Evolutionary conservation across 2,888 invertebrate genomes (phyloP), one percentile per base, ranked within the genome.

Genomic region (Stegana nigrithorax): DNA sequence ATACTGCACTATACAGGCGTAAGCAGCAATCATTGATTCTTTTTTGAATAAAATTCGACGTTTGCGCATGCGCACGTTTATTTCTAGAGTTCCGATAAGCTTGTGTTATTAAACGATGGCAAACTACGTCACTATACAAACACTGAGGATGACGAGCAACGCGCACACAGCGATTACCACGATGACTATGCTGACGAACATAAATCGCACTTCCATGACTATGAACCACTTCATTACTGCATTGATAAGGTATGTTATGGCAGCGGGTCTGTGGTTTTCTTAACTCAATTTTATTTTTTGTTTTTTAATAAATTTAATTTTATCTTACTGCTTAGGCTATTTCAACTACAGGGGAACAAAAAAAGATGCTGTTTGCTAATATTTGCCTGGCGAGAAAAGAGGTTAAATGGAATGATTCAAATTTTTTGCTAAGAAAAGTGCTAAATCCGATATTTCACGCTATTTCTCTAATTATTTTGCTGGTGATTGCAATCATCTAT

Each of bases 371-470:
- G 67, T 93, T 91, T 83, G 93, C 93, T 4, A 87, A 90, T 73
- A 90, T 94, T 2, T 94, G 94, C 81, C 88, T 90, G 55, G 92
- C 93, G 17, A 90, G 91, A 77, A 89, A 91, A 25, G 88, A 89
- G 67, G 87, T 88, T n/a, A 89, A 90, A 72, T 93, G 93, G 92
- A 90, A 88, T 59, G 91, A 91, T 69, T 89, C 91, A 0, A 90
- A 90, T 81, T 92, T 92, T 81, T 81, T 94, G 17, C 88, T 94
- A 87, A 89, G 89, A 64, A 91, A 92, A 84, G 88, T 94, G 56
- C 83, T 94, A 0, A 93, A 92, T 85, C 93, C 94, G 8, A 86
- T 91, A 51, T 92, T 92, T 67, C 93, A 93, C 84, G 90, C 89
- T 0, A 88, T 93, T 57, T 89, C 92, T 12, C 90, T 94, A 73